Base-by-base conservation (phyloP, 1,140 invertebrate genomes). In the Grapholita molesta region DNA sequence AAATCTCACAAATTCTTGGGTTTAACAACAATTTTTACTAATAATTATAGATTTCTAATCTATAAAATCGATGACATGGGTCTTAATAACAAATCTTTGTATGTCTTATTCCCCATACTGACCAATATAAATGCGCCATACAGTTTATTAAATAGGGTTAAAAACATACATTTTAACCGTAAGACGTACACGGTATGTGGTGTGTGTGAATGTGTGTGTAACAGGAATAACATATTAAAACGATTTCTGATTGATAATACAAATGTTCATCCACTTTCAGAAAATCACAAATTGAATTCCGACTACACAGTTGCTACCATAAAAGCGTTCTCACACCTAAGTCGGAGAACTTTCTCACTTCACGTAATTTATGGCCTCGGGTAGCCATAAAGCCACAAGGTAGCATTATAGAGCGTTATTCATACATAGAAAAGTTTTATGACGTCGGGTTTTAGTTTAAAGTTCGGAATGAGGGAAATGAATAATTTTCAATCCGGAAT, bases 351-450 rank as follows among this genome's bases (percentile, higher is more conserved):
- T 61, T 61, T 61, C 24, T 15, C 55, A 61, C 55, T 61, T 30
- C 25, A 61, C 55, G 55, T 61, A 61, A 61, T 61, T 61, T 61
- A 61, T 28, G 12, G 25, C 25, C 55, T n/a, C 25, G 11, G 55
- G 24, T 1, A 28, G 12, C 25, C 55, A 21, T 61, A 61, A 61
- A 61, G 25, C 55, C 55, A 61, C 55, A 61, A 61, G 55, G 55
- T 61, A 61, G 55, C 55, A 23, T 55, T 55, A 28, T 28, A 61
- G 55, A 61, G 55, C 53, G 6, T 61, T 61, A 61, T 61, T 61
- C 55, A 61, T 61, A 61, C 55, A 61, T 61, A 28, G n/a, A 61
- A 28, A 61, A 61, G 55, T 61, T 61, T 61, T 61, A 61, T 61
- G 55, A 61, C 15, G 55, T 61, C 25, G 25, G 55, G 12, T 15